A percentile compares a stretch with the other conserved stretches of the same genome.
Evolutionary conservation across 2,888 invertebrate species (phyloP).

Genomic region (Erebia palarica): DNA sequence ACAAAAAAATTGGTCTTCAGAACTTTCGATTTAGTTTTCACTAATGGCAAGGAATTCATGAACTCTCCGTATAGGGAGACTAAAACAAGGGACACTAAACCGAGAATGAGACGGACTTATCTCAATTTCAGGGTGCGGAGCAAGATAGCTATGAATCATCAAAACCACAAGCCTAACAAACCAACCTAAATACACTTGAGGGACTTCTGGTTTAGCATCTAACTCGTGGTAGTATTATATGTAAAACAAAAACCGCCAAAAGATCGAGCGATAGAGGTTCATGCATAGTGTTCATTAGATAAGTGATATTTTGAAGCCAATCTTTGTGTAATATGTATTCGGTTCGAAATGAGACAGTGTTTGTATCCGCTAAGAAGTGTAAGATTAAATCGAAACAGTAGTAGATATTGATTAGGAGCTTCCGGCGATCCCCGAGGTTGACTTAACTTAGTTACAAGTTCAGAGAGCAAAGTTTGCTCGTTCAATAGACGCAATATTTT

Average conservation of each 20-base stretch:
- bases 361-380: conserved; percentile 22
- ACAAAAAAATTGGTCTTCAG: background rate
- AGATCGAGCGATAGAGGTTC: background rate
- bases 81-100: background rate
- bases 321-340: no score
- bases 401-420: conserved; percentile 66
- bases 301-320: no score
- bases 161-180: background rate
- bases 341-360: background rate
- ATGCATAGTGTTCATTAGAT: background rate
- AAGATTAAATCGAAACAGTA: conserved; percentile 49
- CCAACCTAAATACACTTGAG: background rate
- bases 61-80: background rate
- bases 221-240: background rate
- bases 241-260: no score
- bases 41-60: background rate
- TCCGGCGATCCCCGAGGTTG: conserved; percentile 57
- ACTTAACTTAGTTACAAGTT: conserved; percentile 76
- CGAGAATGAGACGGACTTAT: background rate
- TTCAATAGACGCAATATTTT: conserved; percentile 57
- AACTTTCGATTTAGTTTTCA: background rate
- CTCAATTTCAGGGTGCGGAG: background rate
- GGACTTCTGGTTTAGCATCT: background rate
- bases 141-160: background rate
- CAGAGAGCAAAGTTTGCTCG: conserved; percentile 72